Evolutionary conservation across 2,888 invertebrate genomes (phyloP).

Genomic region (Hymenopus coronatus): DNA sequence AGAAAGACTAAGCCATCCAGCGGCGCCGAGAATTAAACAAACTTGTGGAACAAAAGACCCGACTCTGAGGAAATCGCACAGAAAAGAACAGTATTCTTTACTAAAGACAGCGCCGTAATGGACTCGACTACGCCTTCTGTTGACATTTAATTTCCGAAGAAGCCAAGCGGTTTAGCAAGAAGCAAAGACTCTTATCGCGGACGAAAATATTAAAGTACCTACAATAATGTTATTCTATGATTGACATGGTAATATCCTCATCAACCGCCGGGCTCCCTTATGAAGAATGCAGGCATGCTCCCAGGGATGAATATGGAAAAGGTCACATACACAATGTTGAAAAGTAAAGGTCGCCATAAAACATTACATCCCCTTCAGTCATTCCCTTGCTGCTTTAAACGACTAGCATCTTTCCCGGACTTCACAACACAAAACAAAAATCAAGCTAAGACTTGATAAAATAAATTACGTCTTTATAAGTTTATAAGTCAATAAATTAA

Average conservation of each 20-base stretch:
- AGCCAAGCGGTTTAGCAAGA: background rate
- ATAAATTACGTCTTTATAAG: too few relatives aligned
- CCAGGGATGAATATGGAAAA: background rate
- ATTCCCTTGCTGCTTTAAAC: background rate
- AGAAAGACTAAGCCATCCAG: background rate
- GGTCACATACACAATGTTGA: background rate
- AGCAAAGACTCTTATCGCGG: background rate
- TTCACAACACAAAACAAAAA: background rate
- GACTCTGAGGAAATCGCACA: background rate
- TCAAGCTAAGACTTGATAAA: too few relatives aligned
- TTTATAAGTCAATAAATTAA: too few relatives aligned
- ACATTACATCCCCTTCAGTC: background rate
- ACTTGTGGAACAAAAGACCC: background rate
- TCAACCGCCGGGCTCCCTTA: background rate
- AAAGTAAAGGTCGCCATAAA: background rate
- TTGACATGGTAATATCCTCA: background rate
- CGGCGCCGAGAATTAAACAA: background rate
- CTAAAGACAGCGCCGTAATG: background rate
- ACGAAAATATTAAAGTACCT: background rate
- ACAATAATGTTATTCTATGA: background rate
- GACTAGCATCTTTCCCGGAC: background rate
- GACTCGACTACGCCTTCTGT: background rate
- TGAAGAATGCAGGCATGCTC: background rate
- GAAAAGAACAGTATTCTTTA: background rate
- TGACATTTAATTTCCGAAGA: background rate